These are phyloP conservation scores for Acrocephalus arundinaceus DNA, from an alignment of 2,113 vertebrate genomes.

Conservation along the genomic window DNA sequence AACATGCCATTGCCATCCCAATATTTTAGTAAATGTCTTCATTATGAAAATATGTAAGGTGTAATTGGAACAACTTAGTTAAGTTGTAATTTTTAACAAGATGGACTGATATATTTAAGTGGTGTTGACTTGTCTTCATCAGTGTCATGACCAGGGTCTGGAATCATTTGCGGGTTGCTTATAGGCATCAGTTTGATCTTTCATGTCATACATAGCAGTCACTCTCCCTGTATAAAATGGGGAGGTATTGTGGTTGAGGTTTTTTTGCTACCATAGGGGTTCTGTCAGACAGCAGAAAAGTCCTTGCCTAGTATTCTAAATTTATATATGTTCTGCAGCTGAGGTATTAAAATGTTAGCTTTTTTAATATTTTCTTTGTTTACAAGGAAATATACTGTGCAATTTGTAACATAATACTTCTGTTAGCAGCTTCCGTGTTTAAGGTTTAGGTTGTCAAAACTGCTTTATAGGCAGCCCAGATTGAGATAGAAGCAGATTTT, in stretches of 20 bases:
- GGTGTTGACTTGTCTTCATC: neutral
- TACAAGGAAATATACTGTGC: neutral
- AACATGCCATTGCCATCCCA: neutral
- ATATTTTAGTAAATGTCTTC: conserved; percentile 37
- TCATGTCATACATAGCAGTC: neutral
- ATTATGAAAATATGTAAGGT: conserved; percentile 22
- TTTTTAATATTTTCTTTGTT: neutral
- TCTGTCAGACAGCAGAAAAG: neutral
- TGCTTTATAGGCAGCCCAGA: conserved; percentile 37
- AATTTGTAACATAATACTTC: conserved; percentile 24
- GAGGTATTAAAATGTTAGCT: neutral
- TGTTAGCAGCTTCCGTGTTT: conserved; percentile 52
- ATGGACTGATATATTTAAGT: neutral
- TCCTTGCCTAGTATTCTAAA: neutral
- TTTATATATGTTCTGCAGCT: neutral
- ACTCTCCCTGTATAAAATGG: neutral
- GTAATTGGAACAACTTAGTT: neutral
- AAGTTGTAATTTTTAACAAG: neutral
- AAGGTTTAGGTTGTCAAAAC: conserved; percentile 45
- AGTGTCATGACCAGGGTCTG: neutral
- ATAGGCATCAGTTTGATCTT: neutral
- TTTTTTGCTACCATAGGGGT: neutral
- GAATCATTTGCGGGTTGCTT: neutral
- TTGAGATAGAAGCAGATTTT: conserved; percentile 66
- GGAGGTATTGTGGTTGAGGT: neutral